phyloP scores from a whole-genome alignment of 2,797 vertebrate species.

The Fistularia tabacaria region DNA sequence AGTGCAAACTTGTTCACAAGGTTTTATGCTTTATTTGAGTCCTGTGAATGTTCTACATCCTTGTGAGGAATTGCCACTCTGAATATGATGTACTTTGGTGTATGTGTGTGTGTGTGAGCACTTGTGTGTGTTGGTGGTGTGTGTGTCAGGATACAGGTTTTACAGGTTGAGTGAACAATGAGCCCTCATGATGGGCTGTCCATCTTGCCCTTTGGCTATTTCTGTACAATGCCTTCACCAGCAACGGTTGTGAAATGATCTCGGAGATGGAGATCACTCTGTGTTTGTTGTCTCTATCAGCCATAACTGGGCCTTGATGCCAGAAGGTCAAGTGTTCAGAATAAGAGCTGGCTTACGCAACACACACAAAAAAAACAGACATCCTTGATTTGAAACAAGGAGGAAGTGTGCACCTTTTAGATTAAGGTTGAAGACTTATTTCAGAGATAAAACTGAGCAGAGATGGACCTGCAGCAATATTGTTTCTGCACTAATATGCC shows the following conservation, averaged over 20 bases:
- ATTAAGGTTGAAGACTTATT: constrained; percentile 62
- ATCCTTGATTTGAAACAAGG: constrained; percentile 56
- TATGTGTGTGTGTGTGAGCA: constrained; percentile 24
- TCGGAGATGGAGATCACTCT: constrained; percentile 65
- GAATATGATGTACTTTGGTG: constrained; percentile 26
- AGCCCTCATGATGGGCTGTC: constrained; percentile 61
- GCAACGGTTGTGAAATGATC: constrained; percentile 66
- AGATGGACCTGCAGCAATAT: constrained; percentile 22
- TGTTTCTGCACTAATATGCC: background rate
- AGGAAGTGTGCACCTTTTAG: constrained; percentile 34
- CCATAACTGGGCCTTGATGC: constrained; percentile 66
- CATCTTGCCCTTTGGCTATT: constrained; percentile 78
- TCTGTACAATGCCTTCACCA: constrained; percentile 61
- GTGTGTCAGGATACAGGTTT: constrained; percentile 58
- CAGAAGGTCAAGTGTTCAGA: constrained; percentile 71
- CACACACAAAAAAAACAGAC: constrained; percentile 51
- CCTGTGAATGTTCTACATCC: constrained; percentile 24
- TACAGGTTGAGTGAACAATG: constrained; percentile 71
- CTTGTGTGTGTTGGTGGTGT: constrained; percentile 14
- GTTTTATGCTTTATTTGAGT: constrained; percentile 20
- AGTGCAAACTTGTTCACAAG: constrained; percentile 17
- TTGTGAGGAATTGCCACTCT: constrained; percentile 13
- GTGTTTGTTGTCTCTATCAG: constrained; percentile 71
- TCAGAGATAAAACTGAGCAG: constrained; percentile 44
- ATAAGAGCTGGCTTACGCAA: constrained; percentile 68